Evolutionary conservation across 2,113 vertebrate species (phyloP).

Genomic region (Scortum barcoo): DNA sequence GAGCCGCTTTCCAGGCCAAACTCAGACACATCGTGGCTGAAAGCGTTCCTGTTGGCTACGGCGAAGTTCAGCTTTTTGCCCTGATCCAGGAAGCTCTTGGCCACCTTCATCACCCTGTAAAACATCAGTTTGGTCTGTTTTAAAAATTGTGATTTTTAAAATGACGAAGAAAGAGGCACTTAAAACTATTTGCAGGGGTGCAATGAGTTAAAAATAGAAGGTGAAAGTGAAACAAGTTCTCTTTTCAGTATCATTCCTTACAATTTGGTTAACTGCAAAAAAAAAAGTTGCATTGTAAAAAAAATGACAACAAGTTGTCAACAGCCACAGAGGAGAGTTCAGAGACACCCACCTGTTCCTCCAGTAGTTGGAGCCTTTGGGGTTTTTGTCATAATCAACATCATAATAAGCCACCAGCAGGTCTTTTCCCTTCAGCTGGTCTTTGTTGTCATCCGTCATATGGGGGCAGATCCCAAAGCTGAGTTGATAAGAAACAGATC

Average conservation of each 20-base stretch:
- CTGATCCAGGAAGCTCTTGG: conserved; percentile 93
- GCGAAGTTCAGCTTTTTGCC: conserved; percentile 92
- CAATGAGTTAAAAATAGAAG: not conserved
- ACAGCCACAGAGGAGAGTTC: not conserved
- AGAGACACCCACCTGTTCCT: conserved; percentile 90
- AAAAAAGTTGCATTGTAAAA: too few species aligned
- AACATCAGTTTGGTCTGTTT: not conserved
- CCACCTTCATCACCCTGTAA: conserved; percentile 96
- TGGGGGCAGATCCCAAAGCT: conserved; percentile 97
- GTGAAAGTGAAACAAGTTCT: not conserved
- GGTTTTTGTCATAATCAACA: conserved; percentile 96
- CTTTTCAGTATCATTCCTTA: not conserved
- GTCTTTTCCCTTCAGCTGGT: conserved; percentile 93
- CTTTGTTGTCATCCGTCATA: conserved; percentile 98
- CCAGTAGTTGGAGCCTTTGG: conserved; percentile 99
- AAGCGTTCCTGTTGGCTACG: conserved; percentile 91
- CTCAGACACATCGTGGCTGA: conserved; percentile 91
- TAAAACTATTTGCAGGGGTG: not conserved
- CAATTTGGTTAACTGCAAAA: not conserved
- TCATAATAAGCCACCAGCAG: conserved; percentile 96
- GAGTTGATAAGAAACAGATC: not conserved
- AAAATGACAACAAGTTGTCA: not conserved
- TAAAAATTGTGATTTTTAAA: not conserved
- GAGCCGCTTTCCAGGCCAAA: conserved; percentile 89
- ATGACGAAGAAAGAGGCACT: not conserved